Evolutionary conservation across 2,888 invertebrate genomes (phyloP).

Genomic region (Dolomedes plantarius): DNA sequence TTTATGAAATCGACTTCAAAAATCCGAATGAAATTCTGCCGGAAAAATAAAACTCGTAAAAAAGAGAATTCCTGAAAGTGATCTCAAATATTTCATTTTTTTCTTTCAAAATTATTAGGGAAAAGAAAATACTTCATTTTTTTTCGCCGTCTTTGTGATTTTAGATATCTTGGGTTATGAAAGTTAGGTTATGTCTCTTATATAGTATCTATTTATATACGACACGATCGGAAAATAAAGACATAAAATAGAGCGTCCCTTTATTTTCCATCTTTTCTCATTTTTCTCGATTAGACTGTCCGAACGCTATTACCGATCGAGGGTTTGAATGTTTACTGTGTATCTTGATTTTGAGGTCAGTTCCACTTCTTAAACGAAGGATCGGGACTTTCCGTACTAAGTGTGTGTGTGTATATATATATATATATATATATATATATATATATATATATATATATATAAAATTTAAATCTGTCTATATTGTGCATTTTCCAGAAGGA

Average conservation of each 20-base stretch:
- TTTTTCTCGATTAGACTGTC: constrained; percentile 38
- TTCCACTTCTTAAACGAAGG: neutral
- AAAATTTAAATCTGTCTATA: too few relatives aligned
- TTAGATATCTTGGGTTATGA: constrained; percentile 18
- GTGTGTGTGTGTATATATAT: too few relatives aligned
- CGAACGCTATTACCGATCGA: neutral
- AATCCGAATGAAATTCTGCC: constrained; percentile 22
- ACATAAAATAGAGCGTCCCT: constrained; percentile 36
- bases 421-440: too few relatives aligned
- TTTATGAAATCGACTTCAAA: constrained; percentile 11
- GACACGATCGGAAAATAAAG: constrained; percentile 27
- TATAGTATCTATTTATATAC: constrained; percentile 26
- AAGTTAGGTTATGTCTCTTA: constrained; percentile 20
- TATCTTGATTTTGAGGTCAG: neutral
- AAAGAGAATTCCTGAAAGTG: neutral
- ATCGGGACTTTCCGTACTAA: too few relatives aligned
- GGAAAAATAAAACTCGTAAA: constrained; percentile 22
- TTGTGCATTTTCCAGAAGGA: too few relatives aligned
- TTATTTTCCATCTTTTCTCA: constrained; percentile 38
- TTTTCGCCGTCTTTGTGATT: neutral
- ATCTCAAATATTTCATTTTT: neutral
- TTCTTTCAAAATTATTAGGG: constrained; percentile 20
- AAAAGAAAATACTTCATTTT: neutral
- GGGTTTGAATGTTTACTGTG: neutral
- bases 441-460: too few relatives aligned